These are phyloP conservation scores for Lasioglossum oenotherae DNA, from an alignment of 2,888 invertebrate species.

Conservation along the genomic window DNA sequence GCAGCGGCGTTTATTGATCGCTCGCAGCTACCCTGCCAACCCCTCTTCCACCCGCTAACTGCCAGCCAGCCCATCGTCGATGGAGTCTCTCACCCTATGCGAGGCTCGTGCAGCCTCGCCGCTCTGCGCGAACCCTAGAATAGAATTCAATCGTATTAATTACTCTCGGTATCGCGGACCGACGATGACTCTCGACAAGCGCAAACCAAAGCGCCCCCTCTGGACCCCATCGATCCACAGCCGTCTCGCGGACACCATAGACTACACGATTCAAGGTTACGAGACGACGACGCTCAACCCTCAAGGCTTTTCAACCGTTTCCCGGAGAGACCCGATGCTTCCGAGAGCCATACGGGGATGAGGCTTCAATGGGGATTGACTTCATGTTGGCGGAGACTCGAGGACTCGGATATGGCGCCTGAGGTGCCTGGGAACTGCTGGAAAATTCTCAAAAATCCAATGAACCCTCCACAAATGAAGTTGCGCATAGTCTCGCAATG, in stretches of 20 bases:
- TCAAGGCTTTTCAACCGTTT: background rate
- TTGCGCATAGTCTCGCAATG: background rate
- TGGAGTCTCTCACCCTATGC: constrained; percentile 27
- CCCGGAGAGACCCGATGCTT: background rate
- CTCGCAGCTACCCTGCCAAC: constrained; percentile 79
- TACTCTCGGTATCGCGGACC: constrained; percentile 69
- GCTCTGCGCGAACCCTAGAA: constrained; percentile 56
- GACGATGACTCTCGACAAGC: constrained; percentile 63
- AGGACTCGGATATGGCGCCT: background rate
- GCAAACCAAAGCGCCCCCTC: constrained; percentile 29
- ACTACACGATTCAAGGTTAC: constrained; percentile 46
- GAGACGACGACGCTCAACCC: background rate
- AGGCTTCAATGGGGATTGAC: background rate
- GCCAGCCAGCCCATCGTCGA: constrained; percentile 48
- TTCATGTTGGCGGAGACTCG: background rate
- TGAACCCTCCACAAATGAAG: background rate
- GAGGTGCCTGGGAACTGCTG: background rate
- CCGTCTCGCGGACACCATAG: constrained; percentile 21
- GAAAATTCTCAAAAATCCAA: background rate
- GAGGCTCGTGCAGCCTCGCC: constrained; percentile 52
- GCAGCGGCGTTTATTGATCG: constrained; percentile 83
- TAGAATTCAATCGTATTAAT: constrained; percentile 80
- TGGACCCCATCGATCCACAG: constrained; percentile 36
- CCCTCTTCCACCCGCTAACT: background rate
- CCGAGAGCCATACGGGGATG: background rate